Conservation (phyloP, 2,113 vertebrate species). For the Elaphurus davidianus region DNA sequence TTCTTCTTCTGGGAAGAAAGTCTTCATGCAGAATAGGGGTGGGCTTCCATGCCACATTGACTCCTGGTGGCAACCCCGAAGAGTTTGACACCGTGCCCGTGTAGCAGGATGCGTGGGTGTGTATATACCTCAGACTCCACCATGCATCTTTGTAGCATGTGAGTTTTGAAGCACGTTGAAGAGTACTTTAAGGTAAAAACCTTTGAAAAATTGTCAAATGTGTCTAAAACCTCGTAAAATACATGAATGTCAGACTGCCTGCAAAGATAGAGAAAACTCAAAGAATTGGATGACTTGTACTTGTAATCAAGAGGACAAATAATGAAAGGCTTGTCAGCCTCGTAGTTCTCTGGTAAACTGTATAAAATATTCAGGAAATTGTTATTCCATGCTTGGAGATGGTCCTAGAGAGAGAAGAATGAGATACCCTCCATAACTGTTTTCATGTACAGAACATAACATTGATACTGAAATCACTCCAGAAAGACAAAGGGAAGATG, state of each 20-base stretch:
- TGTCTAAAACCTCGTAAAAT: background rate
- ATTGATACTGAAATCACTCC: fast-evolving
- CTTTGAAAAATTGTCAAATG: background rate
- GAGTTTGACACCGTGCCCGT: fast-evolving
- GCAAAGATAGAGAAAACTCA: background rate
- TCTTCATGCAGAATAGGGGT: too few species aligned
- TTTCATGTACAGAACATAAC: too few species aligned
- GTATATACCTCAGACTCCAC: background rate
- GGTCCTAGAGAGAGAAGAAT: background rate
- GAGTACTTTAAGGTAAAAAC: background rate
- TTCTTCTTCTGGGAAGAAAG: background rate
- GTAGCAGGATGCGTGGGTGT: too few species aligned
- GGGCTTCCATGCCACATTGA: background rate
- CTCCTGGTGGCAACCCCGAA: fast-evolving
- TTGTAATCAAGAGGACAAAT: background rate
- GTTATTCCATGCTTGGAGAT: background rate
- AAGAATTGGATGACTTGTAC: fast-evolving
- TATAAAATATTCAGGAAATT: background rate
- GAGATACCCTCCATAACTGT: background rate
- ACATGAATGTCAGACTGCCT: background rate
- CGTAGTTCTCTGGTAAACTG: background rate
- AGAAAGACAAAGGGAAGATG: too few species aligned
- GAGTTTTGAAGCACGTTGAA: background rate
- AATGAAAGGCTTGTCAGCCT: background rate
- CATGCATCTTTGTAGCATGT: fast-evolving